phyloP scores from a whole-genome alignment of 2,113 vertebrate species.

The Thunnus maccoyii region DNA sequence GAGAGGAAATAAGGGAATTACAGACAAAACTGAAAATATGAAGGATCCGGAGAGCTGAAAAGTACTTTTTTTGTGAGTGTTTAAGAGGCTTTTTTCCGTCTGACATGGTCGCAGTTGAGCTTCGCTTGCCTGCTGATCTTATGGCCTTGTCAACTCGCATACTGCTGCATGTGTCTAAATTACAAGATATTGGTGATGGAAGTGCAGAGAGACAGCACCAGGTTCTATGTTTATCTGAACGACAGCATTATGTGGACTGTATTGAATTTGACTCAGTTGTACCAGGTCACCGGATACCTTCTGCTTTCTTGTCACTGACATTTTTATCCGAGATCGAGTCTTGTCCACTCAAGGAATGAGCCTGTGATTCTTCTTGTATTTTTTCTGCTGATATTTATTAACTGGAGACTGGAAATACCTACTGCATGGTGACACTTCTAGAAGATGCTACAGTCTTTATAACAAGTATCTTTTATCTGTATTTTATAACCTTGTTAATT shows the following conservation, averaged over 20 bases:
- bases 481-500: slow-evolving; percentile 87
- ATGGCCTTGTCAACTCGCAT: slow-evolving; percentile 29
- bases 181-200: slow-evolving; percentile 20
- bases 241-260: slow-evolving; percentile 41
- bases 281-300: slow-evolving; percentile 34
- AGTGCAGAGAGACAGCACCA: slow-evolving; percentile 7
- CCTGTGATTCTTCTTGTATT: slow-evolving; percentile 83
- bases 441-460: slow-evolving; percentile 83
- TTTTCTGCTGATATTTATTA: slow-evolving; percentile 82
- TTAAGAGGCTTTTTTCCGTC: neutral
- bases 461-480: slow-evolving; percentile 83
- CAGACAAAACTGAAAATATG: neutral
- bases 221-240: slow-evolving; percentile 24
- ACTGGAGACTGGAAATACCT: slow-evolving; percentile 75
- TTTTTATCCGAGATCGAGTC: slow-evolving; percentile 67
- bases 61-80: neutral
- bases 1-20: slow-evolving; percentile 32
- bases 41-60: neutral
- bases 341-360: slow-evolving; percentile 76
- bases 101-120: neutral
- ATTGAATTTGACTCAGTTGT: slow-evolving; percentile 10
- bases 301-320: slow-evolving; percentile 40
- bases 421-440: slow-evolving; percentile 85
- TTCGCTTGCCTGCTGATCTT: slow-evolving; percentile 36
- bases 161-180: slow-evolving; percentile 60